Evolutionary conservation across 1,140 invertebrate genomes (phyloP).

Genomic region (Akabosia matsudoensis): DNA sequence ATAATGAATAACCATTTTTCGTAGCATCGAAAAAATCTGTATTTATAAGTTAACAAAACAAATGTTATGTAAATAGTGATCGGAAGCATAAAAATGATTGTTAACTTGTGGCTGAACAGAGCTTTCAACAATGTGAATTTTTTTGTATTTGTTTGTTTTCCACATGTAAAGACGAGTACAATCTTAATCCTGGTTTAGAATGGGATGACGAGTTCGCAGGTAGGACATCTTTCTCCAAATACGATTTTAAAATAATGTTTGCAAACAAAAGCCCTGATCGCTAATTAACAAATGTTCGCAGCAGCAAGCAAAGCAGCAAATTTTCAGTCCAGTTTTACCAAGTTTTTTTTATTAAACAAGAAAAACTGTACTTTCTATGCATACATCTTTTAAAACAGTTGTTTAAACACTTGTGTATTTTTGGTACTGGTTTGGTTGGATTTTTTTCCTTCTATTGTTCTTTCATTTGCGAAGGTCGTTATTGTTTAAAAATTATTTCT

Average conservation of each 20-base stretch:
- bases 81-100: slow-evolving; percentile 6
- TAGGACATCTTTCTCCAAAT: slow-evolving; percentile 63
- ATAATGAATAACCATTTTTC: slow-evolving; percentile 45
- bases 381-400: too few relatives aligned
- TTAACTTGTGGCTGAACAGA: not conserved
- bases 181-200: slow-evolving; percentile 98
- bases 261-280: not conserved
- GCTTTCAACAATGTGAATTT: slow-evolving; percentile 48
- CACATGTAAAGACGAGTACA: slow-evolving; percentile 89
- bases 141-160: slow-evolving; percentile 70
- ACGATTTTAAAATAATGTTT: slow-evolving; percentile 4
- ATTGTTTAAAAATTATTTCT: too few relatives aligned
- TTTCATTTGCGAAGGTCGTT: too few relatives aligned
- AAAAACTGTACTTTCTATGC: too few relatives aligned
- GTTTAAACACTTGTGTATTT: too few relatives aligned
- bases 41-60: too few relatives aligned
- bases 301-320: slow-evolving; percentile 10
- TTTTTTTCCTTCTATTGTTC: too few relatives aligned
- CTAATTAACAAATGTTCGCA: not conserved
- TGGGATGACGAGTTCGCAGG: slow-evolving; percentile 99
- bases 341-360: too few relatives aligned
- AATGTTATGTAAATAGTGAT: slow-evolving; percentile 40
- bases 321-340: too few relatives aligned
- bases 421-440: too few relatives aligned
- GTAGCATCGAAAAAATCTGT: slow-evolving; percentile 26